These are phyloP conservation scores for Lissocephala sabroskyi DNA, from an alignment of 2,888 invertebrate species.

Conservation along the genomic window DNA sequence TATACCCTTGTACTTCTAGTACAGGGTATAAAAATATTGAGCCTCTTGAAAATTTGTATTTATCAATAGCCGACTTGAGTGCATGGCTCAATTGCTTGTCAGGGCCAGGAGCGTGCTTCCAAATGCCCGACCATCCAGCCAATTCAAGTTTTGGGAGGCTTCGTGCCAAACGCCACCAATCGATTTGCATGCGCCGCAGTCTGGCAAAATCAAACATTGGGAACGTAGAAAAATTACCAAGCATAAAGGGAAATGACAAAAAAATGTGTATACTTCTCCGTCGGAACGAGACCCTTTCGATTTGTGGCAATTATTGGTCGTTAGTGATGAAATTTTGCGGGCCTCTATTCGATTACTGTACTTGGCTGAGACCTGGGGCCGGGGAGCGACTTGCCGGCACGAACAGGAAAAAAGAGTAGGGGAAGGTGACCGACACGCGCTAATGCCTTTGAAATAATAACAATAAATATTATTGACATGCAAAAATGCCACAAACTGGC, in stretches of 20 bases:
- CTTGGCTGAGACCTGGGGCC: constrained; percentile 42
- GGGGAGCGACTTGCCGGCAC: constrained; percentile 29
- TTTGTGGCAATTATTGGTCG: constrained; percentile 52
- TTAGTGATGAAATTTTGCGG: constrained; percentile 14
- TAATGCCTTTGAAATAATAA: constrained; percentile 49
- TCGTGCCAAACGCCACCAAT: constrained; percentile 52
- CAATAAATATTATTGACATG: constrained; percentile 56
- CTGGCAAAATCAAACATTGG: constrained; percentile 4
- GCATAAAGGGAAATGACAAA: constrained; percentile 31
- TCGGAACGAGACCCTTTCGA: constrained; percentile 34
- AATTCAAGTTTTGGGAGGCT: constrained; percentile 32
- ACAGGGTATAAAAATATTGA: no score
- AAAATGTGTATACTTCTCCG: neutral
- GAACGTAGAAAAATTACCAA: constrained; percentile 37
- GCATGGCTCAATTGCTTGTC: neutral
- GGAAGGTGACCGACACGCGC: constrained; percentile 2
- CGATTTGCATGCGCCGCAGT: constrained; percentile 33
- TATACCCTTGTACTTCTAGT: no score
- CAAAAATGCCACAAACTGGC: constrained; percentile 48
- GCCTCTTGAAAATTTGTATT: no score
- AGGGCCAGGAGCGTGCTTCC: constrained; percentile 26
- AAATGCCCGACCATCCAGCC: constrained; percentile 29
- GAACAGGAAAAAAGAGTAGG: constrained; percentile 9
- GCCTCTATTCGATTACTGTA: constrained; percentile 34
- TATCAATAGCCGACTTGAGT: no score